phyloP scores from a whole-genome alignment of 2,113 vertebrate species.

The Alethe castanea region DNA sequence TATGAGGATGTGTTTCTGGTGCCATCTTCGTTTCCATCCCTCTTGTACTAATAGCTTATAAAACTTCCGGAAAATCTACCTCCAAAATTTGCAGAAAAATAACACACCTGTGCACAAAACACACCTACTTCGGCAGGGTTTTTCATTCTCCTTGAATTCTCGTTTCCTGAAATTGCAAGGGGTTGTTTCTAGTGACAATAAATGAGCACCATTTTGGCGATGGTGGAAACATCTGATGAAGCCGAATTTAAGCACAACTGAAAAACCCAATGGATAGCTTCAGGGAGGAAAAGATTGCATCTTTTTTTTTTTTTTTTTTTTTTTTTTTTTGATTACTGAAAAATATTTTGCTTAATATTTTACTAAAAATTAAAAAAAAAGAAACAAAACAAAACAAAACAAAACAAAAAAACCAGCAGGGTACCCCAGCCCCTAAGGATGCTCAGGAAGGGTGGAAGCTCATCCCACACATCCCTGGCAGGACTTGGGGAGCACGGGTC shows the following conservation, averaged over 20 bases:
- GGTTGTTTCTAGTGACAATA: not conserved
- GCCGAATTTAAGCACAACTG: not conserved
- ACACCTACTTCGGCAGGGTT: not conserved
- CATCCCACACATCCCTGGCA: rapidly evolving
- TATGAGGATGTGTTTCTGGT: rapidly evolving
- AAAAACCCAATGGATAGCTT: not conserved
- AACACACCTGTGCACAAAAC: not conserved
- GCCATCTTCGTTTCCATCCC: not conserved
- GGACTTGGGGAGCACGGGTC: rapidly evolving
- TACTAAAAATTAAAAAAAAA: not conserved
- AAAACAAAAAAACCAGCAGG: not conserved
- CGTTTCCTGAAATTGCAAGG: not conserved
- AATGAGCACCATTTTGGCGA: not conserved
- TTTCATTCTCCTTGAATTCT: not conserved
- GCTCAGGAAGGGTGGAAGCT: not conserved
- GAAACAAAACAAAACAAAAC: too few relatives aligned
- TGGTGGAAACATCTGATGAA: not conserved
- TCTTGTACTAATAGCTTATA: not conserved
- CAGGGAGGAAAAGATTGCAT: not conserved
- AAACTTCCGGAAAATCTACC: not conserved
- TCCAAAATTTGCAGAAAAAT: not conserved
- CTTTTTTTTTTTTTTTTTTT: not conserved
- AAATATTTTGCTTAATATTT: not conserved
- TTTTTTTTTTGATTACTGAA: not conserved
- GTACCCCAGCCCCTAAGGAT: not conserved